Base-by-base conservation (phyloP, 2,888 invertebrate genomes). In the Papilio protenor region DNA sequence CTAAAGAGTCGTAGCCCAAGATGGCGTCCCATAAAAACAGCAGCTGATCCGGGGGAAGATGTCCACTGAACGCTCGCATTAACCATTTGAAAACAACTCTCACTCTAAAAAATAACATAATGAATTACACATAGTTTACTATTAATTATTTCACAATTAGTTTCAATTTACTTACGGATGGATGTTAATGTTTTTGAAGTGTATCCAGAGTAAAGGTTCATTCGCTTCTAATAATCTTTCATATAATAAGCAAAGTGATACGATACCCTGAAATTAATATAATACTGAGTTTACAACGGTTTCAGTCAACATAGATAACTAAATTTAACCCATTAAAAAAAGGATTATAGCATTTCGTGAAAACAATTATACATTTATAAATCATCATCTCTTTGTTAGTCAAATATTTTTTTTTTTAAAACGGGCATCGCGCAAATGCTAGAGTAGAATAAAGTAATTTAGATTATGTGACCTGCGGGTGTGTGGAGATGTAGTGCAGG, bases 11-110 rank as follows among this genome's bases (percentile, higher is more conserved):
- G 89, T 98, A 98, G 5, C 98, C 99, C 16, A 99, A 95, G 80
- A 96, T 95, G 84, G 98, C 95, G 90, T 99, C 99, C 99, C 99
- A 99, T 18, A 99, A 94, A 64, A 98, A 96, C 4, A 99, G 94
- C 1, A 99, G 95, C 90, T 99, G 99, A 86, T 98, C 98, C 0
- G 98, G 98, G 0, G 98, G 97, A 72, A 99, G 94, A 87, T 98
- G 98, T 0, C 99, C 99, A 85, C 99, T 98, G 90, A 99, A 99
- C 1, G 98, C 99, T 81, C 99, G 95, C 97, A 99, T 99, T 70
- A 99, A 91, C 99, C 99, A 99, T 91, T 99, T 99, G 89, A 99
- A 98, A 1, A 98, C 98, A 45, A 99, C 96, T 85, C 97, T 96
- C 76, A 99, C 95, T 3, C 99, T 99, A 89, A 80, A 59, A 85